phyloP scores from a whole-genome alignment of 1,140 invertebrate species.

The Psix sp. region DNA sequence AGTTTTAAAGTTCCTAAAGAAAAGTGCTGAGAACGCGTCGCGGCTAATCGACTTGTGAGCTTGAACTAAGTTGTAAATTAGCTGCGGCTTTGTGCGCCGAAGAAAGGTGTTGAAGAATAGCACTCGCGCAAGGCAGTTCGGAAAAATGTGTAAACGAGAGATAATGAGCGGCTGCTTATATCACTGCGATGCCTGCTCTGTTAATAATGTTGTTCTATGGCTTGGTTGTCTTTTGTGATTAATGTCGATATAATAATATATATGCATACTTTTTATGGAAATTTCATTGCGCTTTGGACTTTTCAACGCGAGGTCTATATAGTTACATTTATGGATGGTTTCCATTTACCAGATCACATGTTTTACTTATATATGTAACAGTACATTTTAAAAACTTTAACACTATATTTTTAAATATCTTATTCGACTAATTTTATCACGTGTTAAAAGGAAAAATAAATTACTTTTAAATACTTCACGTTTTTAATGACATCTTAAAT shows the following conservation, averaged over 20 bases:
- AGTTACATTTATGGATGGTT: too few relatives aligned
- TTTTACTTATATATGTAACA: too few relatives aligned
- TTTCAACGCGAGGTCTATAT: too few relatives aligned
- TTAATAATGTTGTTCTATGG: slow-evolving; percentile 27
- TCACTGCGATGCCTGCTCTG: slow-evolving; percentile 12
- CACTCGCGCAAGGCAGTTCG: slow-evolving; percentile 6
- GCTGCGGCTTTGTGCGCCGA: slow-evolving; percentile 25
- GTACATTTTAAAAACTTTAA: too few relatives aligned
- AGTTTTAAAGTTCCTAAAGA: slow-evolving; percentile 38
- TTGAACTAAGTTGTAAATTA: slow-evolving; percentile 56
- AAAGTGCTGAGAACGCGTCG: slow-evolving; percentile 38
- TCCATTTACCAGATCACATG: too few relatives aligned
- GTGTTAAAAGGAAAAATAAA: too few relatives aligned
- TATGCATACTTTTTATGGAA: too few relatives aligned
- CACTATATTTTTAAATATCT: too few relatives aligned
- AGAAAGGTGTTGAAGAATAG: slow-evolving; percentile 43
- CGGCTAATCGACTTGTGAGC: slow-evolving; percentile 40
- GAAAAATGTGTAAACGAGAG: slow-evolving; percentile 31
- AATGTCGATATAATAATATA: slow-evolving; percentile 17
- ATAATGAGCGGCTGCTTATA: slow-evolving; percentile 30
- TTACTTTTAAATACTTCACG: too few relatives aligned
- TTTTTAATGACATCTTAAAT: too few relatives aligned
- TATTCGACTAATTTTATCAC: too few relatives aligned
- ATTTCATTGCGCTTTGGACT: too few relatives aligned
- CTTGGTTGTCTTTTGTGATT: slow-evolving; percentile 21